A percentile compares a stretch with the other conserved stretches of the same genome.
These are phyloP conservation scores for Lycaon pictus DNA, from an alignment of 2,113 vertebrate species.

Conservation along the genomic window DNA sequence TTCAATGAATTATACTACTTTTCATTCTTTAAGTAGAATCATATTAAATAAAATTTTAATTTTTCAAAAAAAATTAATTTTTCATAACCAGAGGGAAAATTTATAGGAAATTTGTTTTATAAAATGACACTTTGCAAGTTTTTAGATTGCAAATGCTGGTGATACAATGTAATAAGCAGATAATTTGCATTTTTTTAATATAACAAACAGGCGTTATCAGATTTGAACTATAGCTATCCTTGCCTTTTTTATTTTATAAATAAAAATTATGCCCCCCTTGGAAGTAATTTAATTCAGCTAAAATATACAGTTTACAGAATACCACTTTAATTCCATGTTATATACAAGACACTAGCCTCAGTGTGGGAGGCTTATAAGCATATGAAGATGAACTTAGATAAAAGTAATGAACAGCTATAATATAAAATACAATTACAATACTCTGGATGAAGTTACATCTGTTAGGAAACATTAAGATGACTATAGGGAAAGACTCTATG, in stretches of 20 bases:
- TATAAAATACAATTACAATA: background rate
- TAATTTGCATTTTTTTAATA: slow-evolving; percentile 29
- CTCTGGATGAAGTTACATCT: background rate
- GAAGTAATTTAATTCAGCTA: slow-evolving; percentile 34
- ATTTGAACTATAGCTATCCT: background rate
- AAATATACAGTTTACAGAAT: slow-evolving; percentile 1
- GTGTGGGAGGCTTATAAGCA: background rate
- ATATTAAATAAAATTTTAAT: slow-evolving; percentile 2
- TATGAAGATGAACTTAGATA: background rate
- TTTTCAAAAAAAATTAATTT: slow-evolving; percentile 30
- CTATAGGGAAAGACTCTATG: background rate
- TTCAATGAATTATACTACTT: background rate
- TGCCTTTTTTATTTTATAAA: slow-evolving; percentile 43
- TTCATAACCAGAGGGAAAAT: background rate
- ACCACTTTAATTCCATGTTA: slow-evolving; percentile 11
- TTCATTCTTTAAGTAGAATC: background rate
- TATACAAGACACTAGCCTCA: background rate
- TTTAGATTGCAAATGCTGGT: background rate
- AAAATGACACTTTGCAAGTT: background rate
- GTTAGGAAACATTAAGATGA: background rate
- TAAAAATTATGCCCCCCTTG: background rate
- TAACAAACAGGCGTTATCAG: background rate
- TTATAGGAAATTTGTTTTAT: slow-evolving; percentile 1
- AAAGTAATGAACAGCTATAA: background rate
- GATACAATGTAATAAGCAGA: background rate